These are phyloP conservation scores for Dipodomys stephensi DNA, from an alignment of 2,113 vertebrate species.

Conservation along the genomic window DNA sequence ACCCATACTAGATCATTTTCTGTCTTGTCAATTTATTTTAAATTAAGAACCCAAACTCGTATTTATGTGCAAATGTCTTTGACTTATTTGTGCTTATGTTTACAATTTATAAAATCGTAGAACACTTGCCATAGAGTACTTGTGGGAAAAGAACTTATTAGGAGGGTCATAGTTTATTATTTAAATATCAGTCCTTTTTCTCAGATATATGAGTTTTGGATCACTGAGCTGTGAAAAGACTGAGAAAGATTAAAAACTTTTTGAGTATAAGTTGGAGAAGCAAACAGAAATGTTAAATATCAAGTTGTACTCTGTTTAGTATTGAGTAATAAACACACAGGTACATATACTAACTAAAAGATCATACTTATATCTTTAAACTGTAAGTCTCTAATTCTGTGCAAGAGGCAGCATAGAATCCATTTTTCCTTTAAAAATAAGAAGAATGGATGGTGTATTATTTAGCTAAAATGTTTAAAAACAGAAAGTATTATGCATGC, in stretches of 20 bases:
- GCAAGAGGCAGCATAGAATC: slow-evolving; percentile 79
- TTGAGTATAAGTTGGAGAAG: slow-evolving; percentile 50
- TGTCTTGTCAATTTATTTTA: slow-evolving; percentile 56
- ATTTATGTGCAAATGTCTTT: slow-evolving; percentile 55
- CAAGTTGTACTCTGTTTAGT: neutral
- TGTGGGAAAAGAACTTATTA: neutral
- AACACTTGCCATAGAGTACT: neutral
- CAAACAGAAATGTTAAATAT: slow-evolving; percentile 37
- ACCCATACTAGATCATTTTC: slow-evolving; percentile 59
- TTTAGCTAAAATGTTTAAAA: slow-evolving; percentile 89
- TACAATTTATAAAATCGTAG: neutral
- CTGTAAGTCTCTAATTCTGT: slow-evolving; percentile 68
- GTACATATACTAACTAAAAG: slow-evolving; percentile 2
- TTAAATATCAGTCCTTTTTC: slow-evolving; percentile 27
- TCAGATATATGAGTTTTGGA: neutral
- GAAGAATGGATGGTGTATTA: slow-evolving; percentile 84
- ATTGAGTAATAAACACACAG: slow-evolving; percentile 66
- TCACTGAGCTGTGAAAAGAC: slow-evolving; percentile 51
- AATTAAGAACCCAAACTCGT: slow-evolving; percentile 79
- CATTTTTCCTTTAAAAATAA: slow-evolving; percentile 86
- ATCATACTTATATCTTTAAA: slow-evolving; percentile 77
- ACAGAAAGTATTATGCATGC: slow-evolving; percentile 87
- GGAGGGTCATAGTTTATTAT: neutral
- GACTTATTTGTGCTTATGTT: slow-evolving; percentile 8
- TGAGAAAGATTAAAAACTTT: slow-evolving; percentile 45